Evolutionary conservation across 2,888 invertebrate species (phyloP), one percentile per base, ranked within the genome.

Genomic region (Ecdyonurus torrentis): DNA sequence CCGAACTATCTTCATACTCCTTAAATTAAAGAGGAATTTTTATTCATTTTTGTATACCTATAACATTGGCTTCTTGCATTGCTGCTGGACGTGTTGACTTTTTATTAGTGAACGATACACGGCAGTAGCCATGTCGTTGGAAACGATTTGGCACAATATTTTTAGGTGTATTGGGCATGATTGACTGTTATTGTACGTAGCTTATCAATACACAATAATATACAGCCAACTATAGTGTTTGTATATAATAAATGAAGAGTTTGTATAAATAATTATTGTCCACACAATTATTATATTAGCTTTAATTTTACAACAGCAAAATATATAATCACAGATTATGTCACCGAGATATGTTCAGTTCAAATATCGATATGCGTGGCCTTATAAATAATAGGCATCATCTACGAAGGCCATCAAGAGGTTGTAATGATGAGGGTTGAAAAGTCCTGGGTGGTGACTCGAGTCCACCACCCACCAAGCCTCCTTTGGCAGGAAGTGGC

Each of bases 61-160:
- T 20, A 5, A 20, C 5, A 5, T 55, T 55, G 7, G n/a, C 20
- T 22, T 55, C 19, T n/a, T 55, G 55, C 20, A n/a, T 10, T 52
- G 50, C 59, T 52, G 52, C 2, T 2, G 22, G 59, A 23, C 15
- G 25, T 2, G 52, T 23, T 59, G 63, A 50, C 15, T 25, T 23
- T 55, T 55, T 55, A 7, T 55, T 55, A 20, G 55, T 55, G 55
- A 71, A 69, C 20, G 74, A 73, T 66, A 76, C 75, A 67, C 74
- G 72, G 67, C 70, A 75, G 67, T 76, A 76, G 63, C 73, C 72
- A 69, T 73, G 76, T 67, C 74, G 73, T 66, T 73, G 74, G 64
- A 76, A 76, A 68, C 74, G 59, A 5, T 55, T n/a, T 10, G 37
- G 37, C 37, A 37, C 37, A 7, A 55, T 10, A 20, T n/a, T 20